Base-by-base conservation (phyloP, 2,113 vertebrate genomes). In the Plectropomus leopardus region DNA sequence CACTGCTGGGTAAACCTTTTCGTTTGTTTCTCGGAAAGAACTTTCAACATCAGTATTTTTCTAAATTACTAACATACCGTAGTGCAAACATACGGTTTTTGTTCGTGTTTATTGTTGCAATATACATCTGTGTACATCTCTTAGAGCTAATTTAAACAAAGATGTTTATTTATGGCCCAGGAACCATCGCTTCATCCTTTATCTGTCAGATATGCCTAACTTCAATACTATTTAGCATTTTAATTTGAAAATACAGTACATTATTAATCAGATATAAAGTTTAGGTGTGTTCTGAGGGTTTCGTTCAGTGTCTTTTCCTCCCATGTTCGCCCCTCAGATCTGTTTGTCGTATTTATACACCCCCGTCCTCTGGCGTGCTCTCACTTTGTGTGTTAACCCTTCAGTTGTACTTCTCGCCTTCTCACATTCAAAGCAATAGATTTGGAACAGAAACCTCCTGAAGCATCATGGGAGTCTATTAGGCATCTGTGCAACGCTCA, bases 91-190 rank as follows among this genome's bases (percentile, higher is more conserved):
- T 40, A 59, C 53, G 70, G 72, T 79, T 87, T 80, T 76, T 85
- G 82, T 85, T 77, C 74, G 64, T 73, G 73, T 87, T 91, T 90
- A 84, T 87, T 89, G 90, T 94, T 91, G 89, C 88, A 89, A 87
- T 90, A 90, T 69, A 63, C 89, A 88, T 85, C 76, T 40, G 78
- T 92, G 85, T 94, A 83, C 79, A 80, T 91, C 83, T 89, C 78
- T 82, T 79, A 85, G 85, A 89, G 87, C 88, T 88, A 87, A 93
- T 91, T 92, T 90, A 88, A 93, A 93, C 77, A 86, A 87, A 92
- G 77, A 89, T n/a, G 79, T 88, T 92, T 92, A 93, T 94, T 95
- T 94, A 94, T 93, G 88, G 69, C 82, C 86, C 83, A 63, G 63
- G 64, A 80, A 69, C 45, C 78, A 55, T 86, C 3, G 67, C 83